Evolutionary conservation across 1,140 invertebrate genomes (phyloP), one percentile per base, ranked within the genome.

Genomic region (Oreohelix idahoensis): DNA sequence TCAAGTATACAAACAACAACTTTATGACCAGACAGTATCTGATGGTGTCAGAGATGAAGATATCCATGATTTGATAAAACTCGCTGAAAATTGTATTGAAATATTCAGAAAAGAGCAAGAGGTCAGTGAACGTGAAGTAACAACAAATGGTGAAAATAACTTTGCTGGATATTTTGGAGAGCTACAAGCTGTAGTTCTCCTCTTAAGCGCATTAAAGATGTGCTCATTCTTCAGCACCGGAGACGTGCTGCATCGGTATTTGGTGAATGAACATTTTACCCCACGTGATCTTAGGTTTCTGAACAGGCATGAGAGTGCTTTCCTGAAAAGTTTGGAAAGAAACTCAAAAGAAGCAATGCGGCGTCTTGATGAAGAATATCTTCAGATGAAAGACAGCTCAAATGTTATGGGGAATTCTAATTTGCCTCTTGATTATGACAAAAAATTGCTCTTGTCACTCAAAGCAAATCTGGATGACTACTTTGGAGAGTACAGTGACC

Each of bases 131-230:
- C 63, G 38, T 35, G 85, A 86, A 82, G 58, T 58, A 26, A 69
- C 70, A 66, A 73, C 53, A 26, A 73, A 51, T 20, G 71, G 39
- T 26, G 84, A 85, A 42, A 87, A 74, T 45, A 80, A 84, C 71
- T 73, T 78, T 58, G 87, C 85, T 17, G 84, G 87, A 15, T 88
- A 83, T 76, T 82, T 84, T 51, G 83, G 81, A 42, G 87, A 88
- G 51, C 79, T 88, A n/a, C 29, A 84, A 70, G 79, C 82, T 15
- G 80, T 82, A 20, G 53, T 82, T 20, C 73, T 70, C 1, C 42
- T 86, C 26, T 79, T 83, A 38, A 84, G 79, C 45, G 70, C 69
- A n/a, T 71, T 81, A 36, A 66, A n/a, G 35, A 53, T 39, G 29
- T 81, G 36, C 39, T 8, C 49, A 35, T 45, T 2, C 77, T 86